Percentiles rank a stretch among this genome's conserved stretches.
phyloP scores from a whole-genome alignment of 1,140 invertebrate species.

The Limonius californicus region DNA sequence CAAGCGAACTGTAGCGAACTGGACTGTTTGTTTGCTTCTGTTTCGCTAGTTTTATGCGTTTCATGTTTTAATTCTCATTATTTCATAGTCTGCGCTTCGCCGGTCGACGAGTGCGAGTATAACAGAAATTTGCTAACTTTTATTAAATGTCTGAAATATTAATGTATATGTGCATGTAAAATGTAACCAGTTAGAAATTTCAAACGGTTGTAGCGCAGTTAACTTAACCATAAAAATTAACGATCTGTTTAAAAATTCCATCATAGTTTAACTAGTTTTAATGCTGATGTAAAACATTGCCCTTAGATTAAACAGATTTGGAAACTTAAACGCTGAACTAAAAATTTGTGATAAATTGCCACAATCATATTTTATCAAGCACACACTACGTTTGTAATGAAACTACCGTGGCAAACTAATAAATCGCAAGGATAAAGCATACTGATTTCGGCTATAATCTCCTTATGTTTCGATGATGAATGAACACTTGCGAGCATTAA shows the following conservation, averaged over 20 bases:
- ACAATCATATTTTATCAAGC: no score
- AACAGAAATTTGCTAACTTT: neutral
- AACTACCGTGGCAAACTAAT: no score
- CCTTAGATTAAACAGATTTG: no score
- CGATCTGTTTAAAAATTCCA: no score
- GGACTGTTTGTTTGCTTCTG: conserved; percentile 3
- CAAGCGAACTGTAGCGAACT: conserved; percentile 2
- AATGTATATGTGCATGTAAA: no score
- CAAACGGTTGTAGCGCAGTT: no score
- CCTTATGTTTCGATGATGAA: neutral
- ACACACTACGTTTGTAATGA: no score
- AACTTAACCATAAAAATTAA: neutral
- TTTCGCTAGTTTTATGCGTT: neutral
- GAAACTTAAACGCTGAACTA: no score
- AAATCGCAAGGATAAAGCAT: no score
- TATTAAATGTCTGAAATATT: neutral
- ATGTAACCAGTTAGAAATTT: neutral
- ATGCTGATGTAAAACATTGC: no score
- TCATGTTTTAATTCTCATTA: conserved; percentile 3
- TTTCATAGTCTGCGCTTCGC: neutral
- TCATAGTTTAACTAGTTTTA: no score
- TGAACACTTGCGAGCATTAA: neutral
- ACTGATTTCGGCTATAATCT: neutral
- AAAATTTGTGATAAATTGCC: no score
- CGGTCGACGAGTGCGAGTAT: neutral